These are phyloP conservation scores for Proterorhinus semilunaris DNA, from an alignment of 2,113 vertebrate species.

Conservation along the genomic window DNA sequence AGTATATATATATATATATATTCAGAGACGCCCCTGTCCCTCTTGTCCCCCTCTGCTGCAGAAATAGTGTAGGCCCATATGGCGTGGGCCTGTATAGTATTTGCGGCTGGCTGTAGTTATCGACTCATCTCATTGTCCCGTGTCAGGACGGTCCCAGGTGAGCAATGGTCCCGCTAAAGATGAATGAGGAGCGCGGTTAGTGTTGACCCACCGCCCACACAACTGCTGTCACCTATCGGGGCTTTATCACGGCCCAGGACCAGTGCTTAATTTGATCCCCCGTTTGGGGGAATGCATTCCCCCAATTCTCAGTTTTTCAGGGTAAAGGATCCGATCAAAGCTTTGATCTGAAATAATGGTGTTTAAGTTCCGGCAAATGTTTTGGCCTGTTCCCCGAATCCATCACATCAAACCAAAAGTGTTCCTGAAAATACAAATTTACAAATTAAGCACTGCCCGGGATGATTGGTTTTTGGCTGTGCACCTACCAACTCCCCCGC, in stretches of 20 bases:
- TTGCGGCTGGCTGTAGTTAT: slow-evolving; percentile 20
- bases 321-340: too few relatives aligned
- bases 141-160: slow-evolving; percentile 25
- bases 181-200: slow-evolving; percentile 37
- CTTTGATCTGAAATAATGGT: too few relatives aligned
- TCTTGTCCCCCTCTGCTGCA: slow-evolving; percentile 1
- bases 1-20: too few relatives aligned
- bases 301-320: too few relatives aligned
- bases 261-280: too few relatives aligned
- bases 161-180: slow-evolving; percentile 34
- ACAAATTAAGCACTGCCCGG: too few relatives aligned
- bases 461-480: background rate
- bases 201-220: slow-evolving; percentile 13
- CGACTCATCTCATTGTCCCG: slow-evolving; percentile 19
- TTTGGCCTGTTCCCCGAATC: too few relatives aligned
- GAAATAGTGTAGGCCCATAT: background rate
- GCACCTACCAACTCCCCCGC: background rate
- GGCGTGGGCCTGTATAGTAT: slow-evolving; percentile 4
- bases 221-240: slow-evolving; percentile 37
- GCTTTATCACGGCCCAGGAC: slow-evolving; percentile 55
- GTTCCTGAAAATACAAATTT: too few relatives aligned
- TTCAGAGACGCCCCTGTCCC: background rate
- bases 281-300: too few relatives aligned
- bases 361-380: too few relatives aligned
- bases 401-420: too few relatives aligned